These are phyloP conservation scores for Reinhardtius hippoglossoides DNA, from an alignment of 2,113 vertebrate genomes.

Conservation along the genomic window DNA sequence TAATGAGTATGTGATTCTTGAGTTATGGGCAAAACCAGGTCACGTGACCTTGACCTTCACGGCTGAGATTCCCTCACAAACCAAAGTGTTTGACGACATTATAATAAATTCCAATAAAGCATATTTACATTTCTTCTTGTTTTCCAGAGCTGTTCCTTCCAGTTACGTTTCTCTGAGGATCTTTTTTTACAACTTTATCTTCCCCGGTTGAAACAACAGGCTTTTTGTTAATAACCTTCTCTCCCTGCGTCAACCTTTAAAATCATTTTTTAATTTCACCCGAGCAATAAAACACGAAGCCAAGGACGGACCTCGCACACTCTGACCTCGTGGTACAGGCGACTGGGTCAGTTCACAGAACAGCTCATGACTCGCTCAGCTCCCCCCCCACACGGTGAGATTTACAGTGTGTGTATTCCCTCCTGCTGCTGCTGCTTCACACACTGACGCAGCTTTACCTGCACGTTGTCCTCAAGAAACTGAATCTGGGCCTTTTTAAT, in stretches of 20 bases:
- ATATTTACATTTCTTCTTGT: too few relatives aligned
- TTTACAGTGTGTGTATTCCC: constrained; percentile 50
- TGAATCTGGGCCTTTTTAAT: background rate
- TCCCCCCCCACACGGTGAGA: constrained; percentile 20
- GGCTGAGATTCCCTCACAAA: too few relatives aligned
- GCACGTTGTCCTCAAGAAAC: background rate
- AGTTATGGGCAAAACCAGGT: too few relatives aligned
- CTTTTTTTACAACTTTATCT: background rate
- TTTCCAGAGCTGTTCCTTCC: too few relatives aligned
- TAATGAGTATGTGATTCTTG: too few relatives aligned
- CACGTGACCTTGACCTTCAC: too few relatives aligned
- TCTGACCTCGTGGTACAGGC: background rate
- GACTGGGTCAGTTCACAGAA: constrained; percentile 4
- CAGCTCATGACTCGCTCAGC: constrained; percentile 15
- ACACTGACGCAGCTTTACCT: background rate
- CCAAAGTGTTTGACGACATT: too few relatives aligned
- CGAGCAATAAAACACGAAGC: background rate
- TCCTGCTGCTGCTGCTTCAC: background rate
- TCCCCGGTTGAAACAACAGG: background rate
- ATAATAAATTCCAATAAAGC: too few relatives aligned
- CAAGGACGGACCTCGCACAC: background rate
- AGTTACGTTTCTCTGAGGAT: too few relatives aligned
- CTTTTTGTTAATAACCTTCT: background rate
- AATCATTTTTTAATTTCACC: background rate
- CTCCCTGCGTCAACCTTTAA: background rate